Evolutionary conservation across 23 tunicate species (phyloP), one percentile per base, ranked within the genome.

Genomic region (Aplidium turbinatum): DNA sequence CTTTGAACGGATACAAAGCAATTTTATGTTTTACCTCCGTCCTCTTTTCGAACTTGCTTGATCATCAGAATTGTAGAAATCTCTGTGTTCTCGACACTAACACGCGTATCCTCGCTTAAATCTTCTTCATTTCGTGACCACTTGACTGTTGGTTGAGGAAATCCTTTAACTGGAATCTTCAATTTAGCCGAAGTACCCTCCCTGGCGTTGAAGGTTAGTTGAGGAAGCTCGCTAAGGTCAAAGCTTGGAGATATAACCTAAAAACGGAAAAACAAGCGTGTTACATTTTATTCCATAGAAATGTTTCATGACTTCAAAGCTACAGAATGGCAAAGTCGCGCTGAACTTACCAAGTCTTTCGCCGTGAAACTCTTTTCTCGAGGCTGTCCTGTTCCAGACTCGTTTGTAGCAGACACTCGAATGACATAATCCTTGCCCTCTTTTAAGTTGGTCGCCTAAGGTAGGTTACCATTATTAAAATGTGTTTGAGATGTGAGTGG

Each of bases 361-460:
- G 96, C 96, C 28, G 47, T 66, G 57, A 88, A 77, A 64, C 81
- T 73, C 22, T 86, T 60, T 61, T 81, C 96, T 57, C 96, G 76
- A 28, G 96, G 96, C 55, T 94, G 98, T 16, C 96, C 79, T 21
- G 57, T 31, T 56, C 99, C 99, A 40, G 99, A 82, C 55, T 81
- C 79, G 35, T 84, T 94, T 25, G 58, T 66, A 47, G 99, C 95
- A 35, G 54, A 67, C 28, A 94, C 99, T 21, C 99, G 95, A 51
- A 86, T 78, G 27, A 89, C 77, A 51, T 94, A 94, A 27, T 91
- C 87, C 45, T 65, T 47, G 22, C 90, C 99, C 51, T 87, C 86
- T 22, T 53, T 87, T 22, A 94, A 68, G 27, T 95, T 95, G 20
- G 82, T 77, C 11, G 70, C 47, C 83, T 78, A 63, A 51, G 29